A percentile compares a stretch with the other conserved stretches of the same genome.
These are phyloP conservation scores for Pogonomyrmex barbatus DNA, from an alignment of 1,140 invertebrate species.

Conservation along the genomic window DNA sequence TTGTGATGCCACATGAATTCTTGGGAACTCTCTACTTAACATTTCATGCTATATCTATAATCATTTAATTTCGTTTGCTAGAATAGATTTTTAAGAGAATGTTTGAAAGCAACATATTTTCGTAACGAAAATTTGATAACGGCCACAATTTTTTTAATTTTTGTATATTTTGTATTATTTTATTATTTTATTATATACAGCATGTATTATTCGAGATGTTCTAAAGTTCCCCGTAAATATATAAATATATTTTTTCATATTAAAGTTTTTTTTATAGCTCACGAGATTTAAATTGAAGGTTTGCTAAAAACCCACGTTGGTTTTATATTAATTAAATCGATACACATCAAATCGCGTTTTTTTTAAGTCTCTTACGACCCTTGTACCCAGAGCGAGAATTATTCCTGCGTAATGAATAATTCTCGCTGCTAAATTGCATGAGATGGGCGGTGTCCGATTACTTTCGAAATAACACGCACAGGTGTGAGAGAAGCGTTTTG, in stretches of 20 bases:
- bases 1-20: slow-evolving; percentile 1
- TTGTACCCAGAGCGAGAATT: slow-evolving; percentile 2
- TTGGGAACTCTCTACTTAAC: slow-evolving; percentile 34
- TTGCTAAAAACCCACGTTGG: neutral
- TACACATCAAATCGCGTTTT: slow-evolving; percentile 46
- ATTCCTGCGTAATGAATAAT: slow-evolving; percentile 56
- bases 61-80: neutral
- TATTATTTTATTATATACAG: no score
- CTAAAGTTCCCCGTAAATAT: neutral
- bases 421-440: slow-evolving; percentile 56
- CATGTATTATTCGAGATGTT: neutral
- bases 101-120: neutral
- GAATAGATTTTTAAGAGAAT: neutral
- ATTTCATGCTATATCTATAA: slow-evolving; percentile 39
- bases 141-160: neutral
- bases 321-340: slow-evolving; percentile 46
- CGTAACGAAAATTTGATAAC: neutral
- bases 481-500: slow-evolving; percentile 51
- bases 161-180: no score
- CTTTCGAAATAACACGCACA: slow-evolving; percentile 54
- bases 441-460: slow-evolving; percentile 57
- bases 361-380: neutral
- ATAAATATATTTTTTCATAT: neutral
- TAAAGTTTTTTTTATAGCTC: neutral
- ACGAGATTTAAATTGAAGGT: neutral